These are phyloP conservation scores for Halocynthia roretzi DNA, from an alignment of 23 tunicate genomes.

Conservation along the genomic window DNA sequence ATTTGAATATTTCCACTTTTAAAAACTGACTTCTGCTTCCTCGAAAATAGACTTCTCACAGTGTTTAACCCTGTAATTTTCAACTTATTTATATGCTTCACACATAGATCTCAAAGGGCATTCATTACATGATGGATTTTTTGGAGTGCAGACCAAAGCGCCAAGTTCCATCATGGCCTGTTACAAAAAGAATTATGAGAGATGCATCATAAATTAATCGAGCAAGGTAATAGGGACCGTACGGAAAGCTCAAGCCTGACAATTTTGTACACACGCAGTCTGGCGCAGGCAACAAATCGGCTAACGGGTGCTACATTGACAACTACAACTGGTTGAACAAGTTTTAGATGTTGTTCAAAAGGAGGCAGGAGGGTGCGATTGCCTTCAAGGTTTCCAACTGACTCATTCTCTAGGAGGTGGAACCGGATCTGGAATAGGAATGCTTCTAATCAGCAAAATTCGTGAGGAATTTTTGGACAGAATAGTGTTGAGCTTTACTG, in stretches of 20 bases:
- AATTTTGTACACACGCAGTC: conserved; percentile 14
- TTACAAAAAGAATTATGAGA: not conserved
- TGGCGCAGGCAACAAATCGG: conserved; percentile 29
- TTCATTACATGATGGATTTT: conserved; percentile 47
- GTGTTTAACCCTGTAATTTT: not conserved
- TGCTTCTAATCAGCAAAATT: conserved; percentile 12
- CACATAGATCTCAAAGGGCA: conserved; percentile 60
- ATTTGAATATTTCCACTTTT: not conserved
- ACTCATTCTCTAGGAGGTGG: conserved; percentile 30
- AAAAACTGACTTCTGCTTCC: not conserved
- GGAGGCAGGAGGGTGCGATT: conserved; percentile 17
- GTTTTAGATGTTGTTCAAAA: conserved; percentile 15
- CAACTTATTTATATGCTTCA: conserved; percentile 35
- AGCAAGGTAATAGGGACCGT: not conserved
- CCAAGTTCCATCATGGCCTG: conserved; percentile 93
- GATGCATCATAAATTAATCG: not conserved
- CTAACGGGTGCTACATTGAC: conserved; percentile 18
- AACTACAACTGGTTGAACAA: conserved; percentile 16
- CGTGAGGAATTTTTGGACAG: conserved; percentile 26
- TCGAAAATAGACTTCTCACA: not conserved
- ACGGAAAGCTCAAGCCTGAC: conserved; percentile 16
- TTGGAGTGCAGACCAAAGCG: conserved; percentile 61
- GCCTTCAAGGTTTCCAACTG: conserved; percentile 29
- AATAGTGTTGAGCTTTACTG: conserved; percentile 20
- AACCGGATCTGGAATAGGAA: conserved; percentile 39